phyloP scores from a whole-genome alignment of 2,797 vertebrate species.

The Luscinia megarhynchos region DNA sequence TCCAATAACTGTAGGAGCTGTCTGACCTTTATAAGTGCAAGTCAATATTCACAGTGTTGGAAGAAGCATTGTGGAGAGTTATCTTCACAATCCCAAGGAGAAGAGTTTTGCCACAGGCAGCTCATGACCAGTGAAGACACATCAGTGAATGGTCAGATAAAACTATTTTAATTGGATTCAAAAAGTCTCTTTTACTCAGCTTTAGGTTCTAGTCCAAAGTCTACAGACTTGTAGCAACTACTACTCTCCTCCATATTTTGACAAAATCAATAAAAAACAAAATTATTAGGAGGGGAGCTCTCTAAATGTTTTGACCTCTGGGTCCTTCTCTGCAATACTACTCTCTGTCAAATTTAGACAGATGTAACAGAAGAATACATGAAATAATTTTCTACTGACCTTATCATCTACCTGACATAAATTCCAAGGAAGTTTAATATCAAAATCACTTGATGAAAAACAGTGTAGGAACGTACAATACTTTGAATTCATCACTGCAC shows the following conservation, averaged over 20 bases:
- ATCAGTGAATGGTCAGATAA: conserved; percentile 49
- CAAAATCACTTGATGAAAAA: neutral
- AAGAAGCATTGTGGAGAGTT: conserved; percentile 41
- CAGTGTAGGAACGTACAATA: neutral
- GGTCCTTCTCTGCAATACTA: neutral
- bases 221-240: conserved; percentile 24
- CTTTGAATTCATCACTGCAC: neutral
- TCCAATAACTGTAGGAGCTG: conserved; percentile 63
- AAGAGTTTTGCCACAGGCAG: conserved; percentile 65
- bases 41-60: conserved; percentile 70
- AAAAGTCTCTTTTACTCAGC: conserved; percentile 57
- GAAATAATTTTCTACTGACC: neutral
- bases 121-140: conserved; percentile 53
- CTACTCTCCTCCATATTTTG: conserved; percentile 44
- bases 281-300: neutral
- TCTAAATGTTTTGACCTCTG: neutral
- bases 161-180: conserved; percentile 70
- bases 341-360: neutral
- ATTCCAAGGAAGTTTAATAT: neutral
- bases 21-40: conserved; percentile 75
- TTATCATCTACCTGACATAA: neutral
- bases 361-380: neutral
- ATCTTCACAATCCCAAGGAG: conserved; percentile 61
- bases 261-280: conserved; percentile 49
- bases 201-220: conserved; percentile 62